Evolutionary conservation across 2,797 vertebrate genomes (phyloP), one percentile per base, ranked within the genome.

Genomic region (Spea hammondii): DNA sequence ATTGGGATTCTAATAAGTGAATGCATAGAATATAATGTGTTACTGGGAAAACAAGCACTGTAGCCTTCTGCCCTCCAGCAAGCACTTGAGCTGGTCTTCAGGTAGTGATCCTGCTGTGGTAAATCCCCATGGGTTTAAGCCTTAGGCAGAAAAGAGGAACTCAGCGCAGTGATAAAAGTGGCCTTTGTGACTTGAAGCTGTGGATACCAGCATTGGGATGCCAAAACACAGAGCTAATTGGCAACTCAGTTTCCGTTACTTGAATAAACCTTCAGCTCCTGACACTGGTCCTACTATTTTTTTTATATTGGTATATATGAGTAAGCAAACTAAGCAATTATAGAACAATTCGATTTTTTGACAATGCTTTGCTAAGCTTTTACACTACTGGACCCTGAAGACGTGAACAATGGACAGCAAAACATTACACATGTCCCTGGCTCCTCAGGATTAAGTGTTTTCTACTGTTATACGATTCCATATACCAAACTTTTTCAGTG

Each of bases 31-130:
- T 64, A 68, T 81, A 81, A 81, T 77, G 74, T 49, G 66, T 64
- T 64, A 77, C 45, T 62, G 74, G 45, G 54, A 77, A 77, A 81
- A 72, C 69, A 81, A 77, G 70, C 70, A 62, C 64, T 77, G 64
- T 6, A 77, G 74, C 74, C 70, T 76, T 77, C 74, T 77, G 70
- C 74, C 79, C 74, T 81, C 74, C 79, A 81, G 79, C 79, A 49
- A 81, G 77, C 79, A 81, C 68, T 32, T 77, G 69, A 77, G 62
- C 74, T 77, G 79, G 69, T 73, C 79, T 81, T 81, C 68, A 81
- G 69, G 70, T 64, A 77, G 79, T 70, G 70, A 76, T 72, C 65
- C 79, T 80, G 79, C 79, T 72, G 53, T 45, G 72, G 74, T 68
- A 72, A 80, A 80, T 76, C 53, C 74, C 70, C 74, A 17, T 62